A percentile compares a stretch with the other conserved stretches of the same genome.
Evolutionary conservation across 2,797 vertebrate genomes (phyloP).

Genomic region (Pseudopleuronectes americanus): DNA sequence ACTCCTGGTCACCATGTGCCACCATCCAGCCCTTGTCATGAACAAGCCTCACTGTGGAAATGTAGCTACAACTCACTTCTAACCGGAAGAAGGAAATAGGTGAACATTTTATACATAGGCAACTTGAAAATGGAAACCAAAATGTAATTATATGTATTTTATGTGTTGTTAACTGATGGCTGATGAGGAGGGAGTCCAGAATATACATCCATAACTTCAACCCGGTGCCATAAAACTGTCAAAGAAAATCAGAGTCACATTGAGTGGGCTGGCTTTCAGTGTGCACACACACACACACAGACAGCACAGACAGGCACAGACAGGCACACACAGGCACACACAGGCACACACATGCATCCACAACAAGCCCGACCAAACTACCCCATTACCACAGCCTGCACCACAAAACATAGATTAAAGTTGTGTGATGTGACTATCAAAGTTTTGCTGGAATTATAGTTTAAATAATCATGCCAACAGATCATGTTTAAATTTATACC

Average conservation of each 20-base stretch:
- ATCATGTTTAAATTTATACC: background rate
- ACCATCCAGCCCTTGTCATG: slow-evolving; percentile 49
- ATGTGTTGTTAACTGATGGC: slow-evolving; percentile 87
- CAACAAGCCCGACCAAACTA: slow-evolving; percentile 50
- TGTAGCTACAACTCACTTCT: slow-evolving; percentile 80
- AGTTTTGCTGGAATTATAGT: background rate
- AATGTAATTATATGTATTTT: slow-evolving; percentile 86
- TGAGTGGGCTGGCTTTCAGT: slow-evolving; percentile 71
- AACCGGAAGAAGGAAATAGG: slow-evolving; percentile 85
- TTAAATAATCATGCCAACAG: background rate
- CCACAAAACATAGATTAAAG: slow-evolving; percentile 18
- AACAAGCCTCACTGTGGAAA: slow-evolving; percentile 71
- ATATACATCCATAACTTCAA: slow-evolving; percentile 86
- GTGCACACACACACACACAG: slow-evolving; percentile 31
- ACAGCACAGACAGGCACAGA: slow-evolving; percentile 28
- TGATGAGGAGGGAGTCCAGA: slow-evolving; percentile 79
- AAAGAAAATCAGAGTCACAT: slow-evolving; percentile 84
- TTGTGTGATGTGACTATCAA: slow-evolving; percentile 15
- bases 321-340: slow-evolving; percentile 32
- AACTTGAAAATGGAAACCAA: slow-evolving; percentile 86
- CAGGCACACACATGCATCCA: slow-evolving; percentile 38
- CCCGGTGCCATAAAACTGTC: slow-evolving; percentile 85
- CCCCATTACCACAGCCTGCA: slow-evolving; percentile 20
- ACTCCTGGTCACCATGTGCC: slow-evolving; percentile 43
- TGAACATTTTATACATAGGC: slow-evolving; percentile 86